These are phyloP conservation scores for Bergia sp. DNA, from an alignment of 92 coral and sea anemone genomes.

Conservation along the genomic window DNA sequence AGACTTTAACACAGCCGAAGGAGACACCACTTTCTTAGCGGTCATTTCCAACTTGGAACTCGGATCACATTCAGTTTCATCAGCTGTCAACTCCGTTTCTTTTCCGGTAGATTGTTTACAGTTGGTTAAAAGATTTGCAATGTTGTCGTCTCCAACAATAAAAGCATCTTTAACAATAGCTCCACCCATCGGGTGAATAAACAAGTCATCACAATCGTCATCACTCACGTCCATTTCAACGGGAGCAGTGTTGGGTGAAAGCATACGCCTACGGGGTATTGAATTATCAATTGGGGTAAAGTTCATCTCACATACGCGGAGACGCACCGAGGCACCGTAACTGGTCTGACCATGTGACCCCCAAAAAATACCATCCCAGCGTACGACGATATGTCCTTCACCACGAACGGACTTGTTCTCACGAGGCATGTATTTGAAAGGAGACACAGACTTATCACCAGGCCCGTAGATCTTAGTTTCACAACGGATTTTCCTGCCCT, in stretches of 20 bases:
- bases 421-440: conserved; percentile 26
- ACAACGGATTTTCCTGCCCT: conserved; percentile 8
- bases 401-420: conserved; percentile 15
- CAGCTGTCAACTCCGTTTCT: no score
- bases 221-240: conserved; percentile 29
- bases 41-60: no score
- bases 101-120: no score
- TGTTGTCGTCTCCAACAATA: no score
- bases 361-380: conserved; percentile 38
- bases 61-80: no score
- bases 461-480: conserved; percentile 26
- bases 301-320: conserved; percentile 17
- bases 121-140: no score
- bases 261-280: not conserved
- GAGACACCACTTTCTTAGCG: no score
- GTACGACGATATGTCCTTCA: conserved; percentile 17
- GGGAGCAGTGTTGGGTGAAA: conserved; percentile 18
- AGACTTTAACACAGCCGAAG: no score
- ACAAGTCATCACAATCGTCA: not conserved
- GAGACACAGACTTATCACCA: conserved; percentile 8
- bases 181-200: not conserved
- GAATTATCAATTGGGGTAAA: conserved; percentile 27
- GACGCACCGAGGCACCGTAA: conserved; percentile 31
- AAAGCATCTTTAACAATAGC: no score
- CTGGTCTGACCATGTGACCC: conserved; percentile 36